phyloP scores from a whole-genome alignment of 2,113 vertebrate species.

The Peucedramus taeniatus region DNA sequence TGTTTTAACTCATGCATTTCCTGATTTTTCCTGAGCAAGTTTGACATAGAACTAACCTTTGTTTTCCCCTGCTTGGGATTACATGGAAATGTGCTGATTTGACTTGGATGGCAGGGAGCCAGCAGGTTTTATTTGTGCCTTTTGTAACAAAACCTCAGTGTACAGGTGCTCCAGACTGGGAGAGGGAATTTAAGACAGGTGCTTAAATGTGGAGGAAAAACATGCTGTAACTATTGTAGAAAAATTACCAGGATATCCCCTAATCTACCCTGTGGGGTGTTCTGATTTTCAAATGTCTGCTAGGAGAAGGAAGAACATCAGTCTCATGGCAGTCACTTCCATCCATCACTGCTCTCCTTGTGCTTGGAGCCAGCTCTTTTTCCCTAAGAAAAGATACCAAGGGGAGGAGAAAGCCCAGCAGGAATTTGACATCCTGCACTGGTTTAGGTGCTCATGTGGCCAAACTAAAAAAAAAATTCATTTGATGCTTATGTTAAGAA shows the following conservation, averaged over 20 bases:
- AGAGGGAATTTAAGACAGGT: not conserved
- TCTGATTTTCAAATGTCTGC: not conserved
- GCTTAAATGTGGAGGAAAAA: not conserved
- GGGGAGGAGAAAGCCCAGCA: not conserved
- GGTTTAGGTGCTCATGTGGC: not conserved
- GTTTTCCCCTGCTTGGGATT: not conserved
- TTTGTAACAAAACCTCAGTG: not conserved
- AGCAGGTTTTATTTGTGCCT: not conserved
- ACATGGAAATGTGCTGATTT: not conserved
- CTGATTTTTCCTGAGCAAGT: not conserved
- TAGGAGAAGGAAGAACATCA: not conserved
- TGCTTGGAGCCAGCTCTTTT: not conserved
- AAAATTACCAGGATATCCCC: not conserved
- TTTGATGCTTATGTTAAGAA: not conserved
- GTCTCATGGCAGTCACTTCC: not conserved
- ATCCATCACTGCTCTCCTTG: not conserved
- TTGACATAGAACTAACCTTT: not conserved
- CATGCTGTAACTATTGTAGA: not conserved
- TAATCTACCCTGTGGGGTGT: not conserved
- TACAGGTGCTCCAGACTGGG: not conserved
- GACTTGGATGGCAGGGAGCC: not conserved
- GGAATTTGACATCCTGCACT: not conserved
- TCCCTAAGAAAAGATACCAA: not conserved
- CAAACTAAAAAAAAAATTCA: not conserved
- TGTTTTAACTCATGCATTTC: conserved; percentile 32